Evolutionary conservation across 2,797 vertebrate species (phyloP), one percentile per base, ranked within the genome.

Genomic region (Remorina albescens): DNA sequence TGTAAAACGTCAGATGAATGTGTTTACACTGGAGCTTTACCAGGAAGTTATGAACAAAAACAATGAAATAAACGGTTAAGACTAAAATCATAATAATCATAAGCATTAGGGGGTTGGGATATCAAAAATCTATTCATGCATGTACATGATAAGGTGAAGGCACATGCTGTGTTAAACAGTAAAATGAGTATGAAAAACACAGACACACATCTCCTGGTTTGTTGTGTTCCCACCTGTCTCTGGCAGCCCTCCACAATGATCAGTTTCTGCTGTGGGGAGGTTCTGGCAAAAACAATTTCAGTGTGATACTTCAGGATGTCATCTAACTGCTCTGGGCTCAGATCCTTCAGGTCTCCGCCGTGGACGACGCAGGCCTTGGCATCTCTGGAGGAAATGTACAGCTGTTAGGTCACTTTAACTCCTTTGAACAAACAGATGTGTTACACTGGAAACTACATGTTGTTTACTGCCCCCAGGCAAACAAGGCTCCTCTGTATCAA

Each of bases 181-280:
- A 55, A 34, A 32, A 49, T 25, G 21, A 64, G 21, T 28, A 41
- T 12, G 55, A 64, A 21, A 41, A 10, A 50, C n/a, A 39, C 15
- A 46, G 25, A 54, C 44, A 50, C 19, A 65, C 32, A 16, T 32
- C 30, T 41, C 34, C 16, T n/a, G 5, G 18, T 56, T 23, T 39
- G 21, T 60, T 60, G 36, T 7, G 42, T 62, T 30, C 19, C 25
- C 75, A 98, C 97, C 97, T 98, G 97, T 84, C 97, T 87, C 92
- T 99, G 97, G 83, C 97, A 99, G 74, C 97, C 97, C 81, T 99
- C 97, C 86, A 99, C 97, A 0, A 98, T 99, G 84, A 98, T 98
- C 11, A 98, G 96, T 71, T 98, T 98, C 93, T 98, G 97, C 71
- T 99, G 97, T 6, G 97, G 97, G 39, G 97, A 99, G 0, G 98